Conservation (phyloP, 2,888 invertebrate species). For the Linyphia triangularis region DNA sequence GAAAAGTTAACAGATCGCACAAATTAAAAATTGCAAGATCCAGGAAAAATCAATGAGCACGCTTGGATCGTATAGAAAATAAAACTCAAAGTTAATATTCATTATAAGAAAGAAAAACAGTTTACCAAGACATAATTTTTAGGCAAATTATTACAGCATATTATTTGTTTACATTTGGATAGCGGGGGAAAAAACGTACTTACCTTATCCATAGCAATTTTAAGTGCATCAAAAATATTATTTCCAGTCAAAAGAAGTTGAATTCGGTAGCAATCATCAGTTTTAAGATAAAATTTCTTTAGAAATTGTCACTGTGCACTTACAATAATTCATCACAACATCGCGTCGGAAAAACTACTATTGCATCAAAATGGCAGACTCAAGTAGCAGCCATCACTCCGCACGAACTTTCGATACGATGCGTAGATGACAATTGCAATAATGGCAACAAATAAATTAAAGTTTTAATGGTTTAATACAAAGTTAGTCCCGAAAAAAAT, state of each 20-base stretch:
- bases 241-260: too few relatives aligned
- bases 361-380: conserved; percentile 68
- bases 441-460: conserved; percentile 11
- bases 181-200: not conserved
- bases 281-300: not conserved
- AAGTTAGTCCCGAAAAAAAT: not conserved
- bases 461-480: not conserved
- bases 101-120: not conserved
- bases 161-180: conserved; percentile 58
- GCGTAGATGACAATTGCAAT: not conserved
- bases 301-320: not conserved
- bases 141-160: not conserved
- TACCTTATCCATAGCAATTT: conserved; percentile 64
- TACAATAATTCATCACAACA: not conserved
- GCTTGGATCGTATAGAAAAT: not conserved
- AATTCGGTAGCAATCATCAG: too few relatives aligned
- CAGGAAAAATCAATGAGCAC: not conserved
- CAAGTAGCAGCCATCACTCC: conserved; percentile 33
- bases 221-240: not conserved
- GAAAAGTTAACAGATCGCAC: not conserved
- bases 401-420: not conserved
- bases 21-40: too few relatives aligned
- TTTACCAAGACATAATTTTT: not conserved
- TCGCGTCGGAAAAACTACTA: not conserved
- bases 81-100: not conserved